A percentile compares a stretch with the other conserved stretches of the same genome.
These are phyloP conservation scores for Cryptomyrus ogoouensis DNA, from an alignment of 2,113 vertebrate species.

Conservation along the genomic window DNA sequence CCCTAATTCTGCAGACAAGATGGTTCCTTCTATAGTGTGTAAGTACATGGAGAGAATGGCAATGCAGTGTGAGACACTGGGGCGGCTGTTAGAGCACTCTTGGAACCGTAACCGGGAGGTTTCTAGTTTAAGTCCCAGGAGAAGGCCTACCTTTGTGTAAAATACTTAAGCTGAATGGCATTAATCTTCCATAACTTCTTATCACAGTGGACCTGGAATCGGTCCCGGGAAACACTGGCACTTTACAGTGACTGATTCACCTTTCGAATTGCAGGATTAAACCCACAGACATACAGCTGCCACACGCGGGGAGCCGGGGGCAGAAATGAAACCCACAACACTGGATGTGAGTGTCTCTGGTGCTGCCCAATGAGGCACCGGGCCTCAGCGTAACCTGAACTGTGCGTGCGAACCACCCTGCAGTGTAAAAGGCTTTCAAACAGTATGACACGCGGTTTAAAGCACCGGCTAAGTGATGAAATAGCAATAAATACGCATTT, in stretches of 20 bases:
- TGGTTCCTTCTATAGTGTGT: constrained; percentile 19
- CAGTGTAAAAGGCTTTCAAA: background rate
- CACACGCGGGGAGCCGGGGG: background rate
- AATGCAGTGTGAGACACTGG: background rate
- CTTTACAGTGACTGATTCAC: background rate
- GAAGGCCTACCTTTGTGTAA: background rate
- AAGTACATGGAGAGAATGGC: background rate
- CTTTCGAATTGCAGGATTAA: background rate
- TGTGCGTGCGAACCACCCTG: background rate
- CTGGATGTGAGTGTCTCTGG: background rate
- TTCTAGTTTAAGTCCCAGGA: background rate
- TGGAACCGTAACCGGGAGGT: background rate
- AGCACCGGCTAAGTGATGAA: background rate
- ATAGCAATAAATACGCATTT: background rate
- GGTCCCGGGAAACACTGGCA: background rate
- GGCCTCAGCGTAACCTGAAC: background rate
- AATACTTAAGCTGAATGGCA: background rate
- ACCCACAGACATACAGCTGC: background rate
- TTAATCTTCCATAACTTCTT: background rate
- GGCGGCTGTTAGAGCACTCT: background rate
- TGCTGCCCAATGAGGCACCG: background rate
- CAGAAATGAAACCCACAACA: background rate
- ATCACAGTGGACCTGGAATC: background rate
- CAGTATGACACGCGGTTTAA: background rate
- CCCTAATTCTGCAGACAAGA: background rate